Evolutionary conservation across 2,888 invertebrate genomes (phyloP).

Genomic region (Limenitis camilla): DNA sequence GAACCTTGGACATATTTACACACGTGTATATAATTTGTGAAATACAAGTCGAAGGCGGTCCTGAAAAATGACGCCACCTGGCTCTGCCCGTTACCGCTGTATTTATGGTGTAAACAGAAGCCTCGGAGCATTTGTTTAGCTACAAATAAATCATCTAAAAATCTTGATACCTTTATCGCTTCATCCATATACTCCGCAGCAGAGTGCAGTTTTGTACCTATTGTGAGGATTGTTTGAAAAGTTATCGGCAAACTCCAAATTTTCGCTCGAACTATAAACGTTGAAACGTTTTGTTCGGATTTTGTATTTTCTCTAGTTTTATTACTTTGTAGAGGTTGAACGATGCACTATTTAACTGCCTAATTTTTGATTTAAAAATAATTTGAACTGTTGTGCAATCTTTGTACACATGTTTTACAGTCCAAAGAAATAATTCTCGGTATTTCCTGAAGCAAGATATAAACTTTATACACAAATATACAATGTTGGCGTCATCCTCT

Average conservation of each 20-base stretch:
- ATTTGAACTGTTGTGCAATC: too few species aligned
- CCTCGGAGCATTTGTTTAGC: not conserved
- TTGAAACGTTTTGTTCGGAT: too few species aligned
- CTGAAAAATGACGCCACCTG: constrained; percentile 8
- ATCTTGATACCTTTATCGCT: not conserved
- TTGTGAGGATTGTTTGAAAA: not conserved
- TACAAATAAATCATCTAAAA: not conserved
- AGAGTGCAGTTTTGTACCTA: not conserved
- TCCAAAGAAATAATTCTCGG: constrained; percentile 5
- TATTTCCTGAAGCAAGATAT: constrained; percentile 10
- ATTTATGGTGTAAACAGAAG: constrained; percentile 8
- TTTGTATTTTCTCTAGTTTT: not conserved
- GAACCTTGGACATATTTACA: not conserved
- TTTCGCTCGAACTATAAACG: not conserved
- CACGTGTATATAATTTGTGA: constrained; percentile 1
- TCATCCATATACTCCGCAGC: not conserved
- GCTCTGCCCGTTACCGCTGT: not conserved
- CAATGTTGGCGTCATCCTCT: constrained; percentile 10
- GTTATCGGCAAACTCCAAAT: not conserved
- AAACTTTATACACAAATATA: constrained; percentile 6
- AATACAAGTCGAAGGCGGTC: not conserved
- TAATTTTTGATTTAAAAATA: too few species aligned
- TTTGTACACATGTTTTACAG: constrained; percentile 7
- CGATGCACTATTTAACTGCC: too few species aligned
- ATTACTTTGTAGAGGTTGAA: not conserved